Conservation (phyloP, 2,113 vertebrate genomes). For the Psilopogon haemacephalus region DNA sequence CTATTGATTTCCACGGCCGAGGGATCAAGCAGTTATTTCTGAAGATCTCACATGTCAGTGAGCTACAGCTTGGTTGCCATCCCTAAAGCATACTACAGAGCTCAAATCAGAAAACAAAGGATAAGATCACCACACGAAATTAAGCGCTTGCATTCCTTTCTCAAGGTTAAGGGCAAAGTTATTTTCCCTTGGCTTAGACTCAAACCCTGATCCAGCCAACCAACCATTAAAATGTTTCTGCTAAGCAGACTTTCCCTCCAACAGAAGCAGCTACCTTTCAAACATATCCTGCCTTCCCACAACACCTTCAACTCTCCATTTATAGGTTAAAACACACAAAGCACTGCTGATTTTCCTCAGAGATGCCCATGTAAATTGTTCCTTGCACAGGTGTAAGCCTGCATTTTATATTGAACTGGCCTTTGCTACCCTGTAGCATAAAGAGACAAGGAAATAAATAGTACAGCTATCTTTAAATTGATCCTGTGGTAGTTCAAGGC, state of each 20-base stretch:
- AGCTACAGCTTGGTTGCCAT: background rate
- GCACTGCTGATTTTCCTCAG: background rate
- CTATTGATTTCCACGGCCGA: conserved; percentile 26
- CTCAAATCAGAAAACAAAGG: background rate
- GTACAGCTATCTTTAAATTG: background rate
- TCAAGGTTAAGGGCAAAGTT: conserved; percentile 6
- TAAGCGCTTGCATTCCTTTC: conserved; percentile 12
- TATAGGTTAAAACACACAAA: background rate
- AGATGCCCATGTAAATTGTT: background rate
- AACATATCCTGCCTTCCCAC: background rate
- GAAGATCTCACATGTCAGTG: conserved; percentile 16
- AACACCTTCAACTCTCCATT: background rate
- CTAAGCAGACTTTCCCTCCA: background rate
- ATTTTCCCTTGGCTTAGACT: background rate
- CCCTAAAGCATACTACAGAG: background rate
- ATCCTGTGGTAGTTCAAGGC: background rate
- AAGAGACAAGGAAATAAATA: background rate
- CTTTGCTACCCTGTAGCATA: background rate
- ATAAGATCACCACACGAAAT: background rate
- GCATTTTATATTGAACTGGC: background rate
- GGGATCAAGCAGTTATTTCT: conserved; percentile 28
- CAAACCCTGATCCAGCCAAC: background rate
- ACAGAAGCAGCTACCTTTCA: background rate
- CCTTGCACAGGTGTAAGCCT: background rate
- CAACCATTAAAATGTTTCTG: background rate